phyloP scores from a whole-genome alignment of 1,140 invertebrate species.

The Sesamia nonagrioides region DNA sequence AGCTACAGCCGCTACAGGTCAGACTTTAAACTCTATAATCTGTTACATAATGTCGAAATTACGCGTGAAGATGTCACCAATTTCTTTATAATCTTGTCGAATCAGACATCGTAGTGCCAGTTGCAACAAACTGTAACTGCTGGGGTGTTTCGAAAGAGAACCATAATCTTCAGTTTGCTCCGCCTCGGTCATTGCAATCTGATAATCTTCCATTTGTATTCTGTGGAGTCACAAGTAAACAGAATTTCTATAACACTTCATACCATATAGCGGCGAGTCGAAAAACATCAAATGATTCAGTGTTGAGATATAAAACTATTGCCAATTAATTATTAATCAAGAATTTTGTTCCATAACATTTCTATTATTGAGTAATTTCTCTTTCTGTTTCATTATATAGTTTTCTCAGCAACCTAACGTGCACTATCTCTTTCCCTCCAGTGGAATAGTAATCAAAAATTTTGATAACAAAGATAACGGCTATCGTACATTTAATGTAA shows the following conservation, averaged over 20 bases:
- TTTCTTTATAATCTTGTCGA: neutral
- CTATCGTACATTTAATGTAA: slow-evolving; percentile 31
- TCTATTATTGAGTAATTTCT: neutral
- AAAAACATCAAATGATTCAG: neutral
- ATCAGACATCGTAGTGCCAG: neutral
- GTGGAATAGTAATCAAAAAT: slow-evolving; percentile 8
- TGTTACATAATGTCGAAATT: neutral
- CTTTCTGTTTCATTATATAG: slow-evolving; percentile 3
- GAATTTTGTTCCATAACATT: neutral
- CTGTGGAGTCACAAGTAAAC: neutral
- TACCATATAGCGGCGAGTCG: neutral
- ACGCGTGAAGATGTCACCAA: neutral
- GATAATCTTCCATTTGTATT: slow-evolving; percentile 15
- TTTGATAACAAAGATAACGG: slow-evolving; percentile 34
- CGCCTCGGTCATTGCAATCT: too few relatives aligned
- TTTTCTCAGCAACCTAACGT: neutral
- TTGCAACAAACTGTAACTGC: neutral
- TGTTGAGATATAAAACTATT: neutral
- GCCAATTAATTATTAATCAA: neutral
- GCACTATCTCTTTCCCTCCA: neutral
- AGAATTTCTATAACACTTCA: neutral
- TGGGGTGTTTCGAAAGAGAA: neutral
- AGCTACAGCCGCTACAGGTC: neutral
- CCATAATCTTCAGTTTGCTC: neutral
- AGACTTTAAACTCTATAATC: neutral